Conservation (phyloP, 2,113 vertebrate genomes). For the Dinomys branickii region DNA sequence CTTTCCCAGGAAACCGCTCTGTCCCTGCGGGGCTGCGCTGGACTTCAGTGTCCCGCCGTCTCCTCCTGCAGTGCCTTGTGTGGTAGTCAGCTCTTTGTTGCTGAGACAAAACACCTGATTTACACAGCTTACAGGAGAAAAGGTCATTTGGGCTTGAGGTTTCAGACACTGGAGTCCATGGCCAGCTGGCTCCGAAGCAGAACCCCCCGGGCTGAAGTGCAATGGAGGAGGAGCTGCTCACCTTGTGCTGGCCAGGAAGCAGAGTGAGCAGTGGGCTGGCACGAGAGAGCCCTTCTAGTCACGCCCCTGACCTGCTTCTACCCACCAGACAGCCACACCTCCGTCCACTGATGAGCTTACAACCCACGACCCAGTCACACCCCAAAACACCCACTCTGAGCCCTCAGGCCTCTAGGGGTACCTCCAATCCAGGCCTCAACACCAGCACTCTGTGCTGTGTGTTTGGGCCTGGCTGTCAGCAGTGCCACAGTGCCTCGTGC, state of each 20-base stretch:
- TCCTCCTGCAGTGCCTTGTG: accelerated
- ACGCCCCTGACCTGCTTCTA: too few species aligned
- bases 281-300: not conserved
- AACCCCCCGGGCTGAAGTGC: not conserved
- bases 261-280: not conserved
- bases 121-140: not conserved
- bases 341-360: not conserved
- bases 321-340: too few species aligned
- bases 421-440: too few species aligned
- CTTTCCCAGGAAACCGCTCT: not conserved
- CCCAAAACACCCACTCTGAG: not conserved
- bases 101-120: not conserved
- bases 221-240: not conserved
- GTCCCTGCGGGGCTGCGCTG: too few species aligned
- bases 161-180: not conserved
- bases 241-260: not conserved
- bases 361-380: not conserved
- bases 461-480: accelerated
- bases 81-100: not conserved
- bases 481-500: not conserved
- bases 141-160: not conserved
- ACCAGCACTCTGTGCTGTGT: too few species aligned
- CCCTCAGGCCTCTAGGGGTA: too few species aligned
- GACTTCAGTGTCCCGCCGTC: accelerated
- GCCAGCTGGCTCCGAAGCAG: not conserved